Evolutionary conservation across 1,140 invertebrate genomes (phyloP).

Genomic region (Onthophagus taurus): DNA sequence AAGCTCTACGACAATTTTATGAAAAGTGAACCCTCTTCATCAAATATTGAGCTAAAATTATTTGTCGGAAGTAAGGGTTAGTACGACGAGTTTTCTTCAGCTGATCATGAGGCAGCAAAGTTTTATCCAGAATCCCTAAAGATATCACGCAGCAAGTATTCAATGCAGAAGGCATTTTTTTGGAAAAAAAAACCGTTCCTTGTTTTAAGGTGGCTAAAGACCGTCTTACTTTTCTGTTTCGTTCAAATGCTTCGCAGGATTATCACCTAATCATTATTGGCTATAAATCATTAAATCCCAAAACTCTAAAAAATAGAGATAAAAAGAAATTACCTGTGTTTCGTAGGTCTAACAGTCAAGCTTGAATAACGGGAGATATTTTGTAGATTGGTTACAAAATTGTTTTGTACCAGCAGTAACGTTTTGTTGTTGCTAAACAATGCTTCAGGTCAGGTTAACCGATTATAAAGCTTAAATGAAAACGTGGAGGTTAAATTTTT

Average conservation of each 20-base stretch:
- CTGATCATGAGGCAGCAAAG: too few species aligned
- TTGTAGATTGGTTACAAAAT: slow-evolving; percentile 21
- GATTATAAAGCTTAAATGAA: slow-evolving; percentile 8
- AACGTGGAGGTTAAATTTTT: slow-evolving; percentile 28
- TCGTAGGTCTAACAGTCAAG: slow-evolving; percentile 15
- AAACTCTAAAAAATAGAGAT: slow-evolving; percentile 18
- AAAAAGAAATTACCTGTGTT: slow-evolving; percentile 15
- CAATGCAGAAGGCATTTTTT: slow-evolving; percentile 26
- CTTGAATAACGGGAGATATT: slow-evolving; percentile 8
- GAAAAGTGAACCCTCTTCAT: too few species aligned
- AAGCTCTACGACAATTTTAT: too few species aligned
- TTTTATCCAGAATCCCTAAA: too few species aligned
- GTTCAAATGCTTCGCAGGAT: slow-evolving; percentile 15
- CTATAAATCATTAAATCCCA: slow-evolving; percentile 19
- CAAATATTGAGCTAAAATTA: too few species aligned
- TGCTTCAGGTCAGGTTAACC: slow-evolving; percentile 15
- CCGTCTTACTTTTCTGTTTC: slow-evolving; percentile 15
- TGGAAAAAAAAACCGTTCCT: slow-evolving; percentile 33
- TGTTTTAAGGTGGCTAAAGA: slow-evolving; percentile 41
- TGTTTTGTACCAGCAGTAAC: slow-evolving; percentile 22
- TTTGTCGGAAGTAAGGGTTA: too few species aligned
- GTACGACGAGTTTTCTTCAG: too few species aligned
- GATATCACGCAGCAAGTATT: slow-evolving; percentile 19
- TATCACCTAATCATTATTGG: slow-evolving; percentile 13
- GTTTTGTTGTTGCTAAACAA: slow-evolving; percentile 37